Conservation (phyloP, 2,797 vertebrate species). For the Pseudomugil tenellus region DNA sequence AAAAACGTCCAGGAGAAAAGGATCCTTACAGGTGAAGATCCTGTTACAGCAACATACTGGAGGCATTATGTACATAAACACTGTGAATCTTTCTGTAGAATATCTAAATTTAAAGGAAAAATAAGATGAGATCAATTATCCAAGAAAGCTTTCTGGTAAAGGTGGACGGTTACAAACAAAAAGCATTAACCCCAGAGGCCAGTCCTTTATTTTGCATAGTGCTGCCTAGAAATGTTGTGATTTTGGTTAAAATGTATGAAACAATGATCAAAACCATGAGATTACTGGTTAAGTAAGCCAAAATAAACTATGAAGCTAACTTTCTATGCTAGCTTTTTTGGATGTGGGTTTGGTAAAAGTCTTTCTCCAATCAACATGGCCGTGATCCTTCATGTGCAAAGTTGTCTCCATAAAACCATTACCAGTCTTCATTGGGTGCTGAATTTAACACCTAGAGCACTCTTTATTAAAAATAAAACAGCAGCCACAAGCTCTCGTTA, state of each 20-base stretch:
- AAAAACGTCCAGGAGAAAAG: slow-evolving; percentile 16
- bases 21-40: slow-evolving; percentile 20
- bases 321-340: not conserved
- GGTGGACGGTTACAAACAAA: not conserved
- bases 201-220: not conserved
- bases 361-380: no score
- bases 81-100: not conserved
- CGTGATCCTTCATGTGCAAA: no score
- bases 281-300: not conserved
- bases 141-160: not conserved
- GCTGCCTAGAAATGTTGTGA: not conserved
- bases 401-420: not conserved
- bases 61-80: not conserved
- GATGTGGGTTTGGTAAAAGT: not conserved
- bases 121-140: not conserved
- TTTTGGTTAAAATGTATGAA: not conserved
- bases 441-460: not conserved
- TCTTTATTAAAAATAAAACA: not conserved
- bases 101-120: not conserved
- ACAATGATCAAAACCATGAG: not conserved
- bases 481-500: not conserved
- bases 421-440: not conserved
- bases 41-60: not conserved
- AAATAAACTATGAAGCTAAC: not conserved
- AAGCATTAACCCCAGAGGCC: not conserved